Evolutionary conservation across 2,113 vertebrate genomes (phyloP), one percentile per base, ranked within the genome.

Genomic region (Coregonus clupeaformis): DNA sequence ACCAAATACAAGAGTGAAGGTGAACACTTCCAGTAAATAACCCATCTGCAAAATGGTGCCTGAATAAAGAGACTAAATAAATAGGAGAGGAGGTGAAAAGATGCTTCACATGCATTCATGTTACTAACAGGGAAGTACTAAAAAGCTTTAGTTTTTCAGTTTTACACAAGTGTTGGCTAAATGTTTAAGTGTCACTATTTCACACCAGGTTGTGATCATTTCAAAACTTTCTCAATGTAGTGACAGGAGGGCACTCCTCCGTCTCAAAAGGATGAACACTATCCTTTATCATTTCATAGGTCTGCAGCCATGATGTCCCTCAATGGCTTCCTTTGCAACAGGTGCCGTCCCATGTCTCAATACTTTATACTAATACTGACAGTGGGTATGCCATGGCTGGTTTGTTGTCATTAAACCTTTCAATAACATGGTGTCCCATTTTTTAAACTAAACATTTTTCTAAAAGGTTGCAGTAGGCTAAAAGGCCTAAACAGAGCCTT

Each of bases 171-270:
- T n/a, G 3, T 42, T 22, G 29, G 65, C 30, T 32, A n/a, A 66
- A 55, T 18, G 5, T 52, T 73, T 52, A 52, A 1, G 22, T 22
- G 24, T 60, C 18, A 16, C 55, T 49, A 57, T 68, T 77, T 47
- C 30, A 60, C 29, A 27, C 14, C 52, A 5, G 22, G 32, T 29
- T 45, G 55, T 76, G 20, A 60, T 45, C 5, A 57, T 52, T 36
- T 72, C 22, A 69, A 72, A 79, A 65, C 45, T 30, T 18, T 74
- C n/a, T 71, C 65, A 47, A 45, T 45, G 55, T 30, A 69, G 20
- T 64, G 24, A 22, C 20, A 73, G 18, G 22, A 42, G 3, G 18
- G 4, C 27, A 71, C 70, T 24, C 47, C 75, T 65, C 36, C 3
- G 3, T 52, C 49, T 52, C 14, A 52, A 52, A 5, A 52, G 49